Base-by-base conservation (phyloP, 2,113 vertebrate genomes). In the Balaeniceps rex region DNA sequence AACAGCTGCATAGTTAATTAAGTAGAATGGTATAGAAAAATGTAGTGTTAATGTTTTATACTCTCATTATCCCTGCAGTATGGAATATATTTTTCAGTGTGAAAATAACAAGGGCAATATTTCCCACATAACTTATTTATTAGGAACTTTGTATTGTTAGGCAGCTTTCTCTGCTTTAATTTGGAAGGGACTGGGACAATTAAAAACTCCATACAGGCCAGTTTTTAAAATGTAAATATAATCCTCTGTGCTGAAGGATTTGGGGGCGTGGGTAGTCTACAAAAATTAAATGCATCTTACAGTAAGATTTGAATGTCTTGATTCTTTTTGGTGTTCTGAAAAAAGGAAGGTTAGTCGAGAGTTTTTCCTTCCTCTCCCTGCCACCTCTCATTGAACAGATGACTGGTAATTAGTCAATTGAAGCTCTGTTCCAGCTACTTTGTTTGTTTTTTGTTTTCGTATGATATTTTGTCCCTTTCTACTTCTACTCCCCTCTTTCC, bases 11-110 rank as follows among this genome's bases (percentile, higher is more conserved):
- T 71, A 87, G 79, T 94, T 96, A 97, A 96, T 97, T 97, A 97
- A 95, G 94, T 83, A 95, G 93, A 95, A 84, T 96, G 80, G 84
- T 97, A 95, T 96, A 94, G 95, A 90, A 96, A 97, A 95, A 90
- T 72, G 91, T 86, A 91, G 65, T 61, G 44, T 83, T 97, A 95
- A 93, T 92, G 84, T 95, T 96, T 97, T 96, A 94, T 96, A 42
- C 65, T 34, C 85, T 95, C 66, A 85, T 96, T 97, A 95, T 88
- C 72, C 46, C 79, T 89, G 82, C 66, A 64, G 79, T 84, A 78
- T 74, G 49, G 89, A 95, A 88, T 92, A 46, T 74, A 87, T 93
- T 96, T 97, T 96, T 94, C 94, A 96, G 75, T 74, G 31, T 88
- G 91, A 93, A 94, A 85, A 88, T 85, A 81, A 83, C 75, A 93